Base-by-base conservation (phyloP, 2,797 vertebrate genomes). In the Propithecus deckenii region DNA sequence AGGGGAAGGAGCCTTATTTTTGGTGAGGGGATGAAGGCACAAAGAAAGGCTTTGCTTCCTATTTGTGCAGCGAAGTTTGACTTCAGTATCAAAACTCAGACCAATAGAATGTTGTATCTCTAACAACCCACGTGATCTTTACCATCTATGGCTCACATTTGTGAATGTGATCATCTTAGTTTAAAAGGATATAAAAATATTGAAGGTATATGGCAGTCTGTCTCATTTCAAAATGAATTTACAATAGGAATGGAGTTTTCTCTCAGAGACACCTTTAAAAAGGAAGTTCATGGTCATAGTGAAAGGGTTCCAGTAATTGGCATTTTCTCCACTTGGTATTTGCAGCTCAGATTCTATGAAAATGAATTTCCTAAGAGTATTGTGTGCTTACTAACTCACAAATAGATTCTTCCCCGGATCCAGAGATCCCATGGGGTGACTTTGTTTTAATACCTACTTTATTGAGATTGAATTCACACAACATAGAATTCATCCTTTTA, bases 401-500 rank as follows among this genome's bases (percentile, higher is more conserved):
- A 12, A 79, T 4, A n/a, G 25, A 32, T 75, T 92, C 74, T 83
- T 35, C 43, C 30, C 46, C 30, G 83, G 69, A 50, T 93, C 50
- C 52, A 48, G 38, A 90, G 63, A 81, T 28, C 32, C 41, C 6
- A 61, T 46, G 28, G 28, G 7, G 30, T 81, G 50, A 71, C 43
- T 76, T 71, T 48, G 41, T 43, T 55, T 18, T 57, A 72, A 52
- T 74, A 52, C 89, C 14, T 46, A 20, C 25, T 79, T 63, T 79
- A 71, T 59, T 84, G 35, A 92, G n/a, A 79, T 84, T 94, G 75
- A 89, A 86, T 92, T 92, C 61, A 86, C n/a, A 59, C 32, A 91
- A 10, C 18, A 17, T 22, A 65, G 50, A 87, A 69, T 32, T 69
- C 11, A 41, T 55, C 22, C 5, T 59, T 78, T 79, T 55, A 86